Evolutionary conservation across 2,797 vertebrate species (phyloP).

Genomic region (Fringilla coelebs): DNA sequence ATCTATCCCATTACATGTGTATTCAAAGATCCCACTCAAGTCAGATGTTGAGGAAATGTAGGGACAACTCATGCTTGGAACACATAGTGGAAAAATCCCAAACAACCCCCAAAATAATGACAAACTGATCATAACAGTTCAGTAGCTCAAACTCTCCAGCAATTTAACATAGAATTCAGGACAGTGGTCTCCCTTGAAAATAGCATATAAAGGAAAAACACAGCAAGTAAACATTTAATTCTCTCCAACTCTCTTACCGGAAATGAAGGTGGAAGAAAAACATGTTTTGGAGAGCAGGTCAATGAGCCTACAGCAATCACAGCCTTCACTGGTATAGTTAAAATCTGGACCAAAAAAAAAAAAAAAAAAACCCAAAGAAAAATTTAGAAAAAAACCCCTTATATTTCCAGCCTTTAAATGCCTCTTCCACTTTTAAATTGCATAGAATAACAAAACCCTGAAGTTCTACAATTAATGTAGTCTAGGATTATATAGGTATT

Average conservation of each 20-base stretch:
- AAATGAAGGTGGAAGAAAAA: slow-evolving; percentile 89
- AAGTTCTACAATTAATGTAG: not conserved
- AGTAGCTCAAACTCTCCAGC: not conserved
- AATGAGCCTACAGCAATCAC: slow-evolving; percentile 92
- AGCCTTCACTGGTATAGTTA: slow-evolving; percentile 95
- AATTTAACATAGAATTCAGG: not conserved
- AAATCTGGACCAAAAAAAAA: slow-evolving; percentile 80
- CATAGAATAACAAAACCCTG: not conserved
- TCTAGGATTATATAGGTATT: not conserved
- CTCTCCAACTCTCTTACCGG: slow-evolving; percentile 82
- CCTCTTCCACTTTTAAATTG: not conserved
- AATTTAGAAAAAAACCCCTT: rapidly evolving
- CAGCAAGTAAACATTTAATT: not conserved
- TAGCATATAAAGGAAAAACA: not conserved
- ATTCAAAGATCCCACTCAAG: not conserved
- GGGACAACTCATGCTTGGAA: not conserved
- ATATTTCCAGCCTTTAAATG: not conserved
- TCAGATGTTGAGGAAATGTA: not conserved
- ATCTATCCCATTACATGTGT: not conserved
- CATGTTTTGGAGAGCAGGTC: slow-evolving; percentile 89
- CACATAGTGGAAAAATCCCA: rapidly evolving
- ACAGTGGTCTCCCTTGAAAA: not conserved
- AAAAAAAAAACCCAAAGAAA: not conserved
- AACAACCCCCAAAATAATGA: not conserved
- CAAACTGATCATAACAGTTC: not conserved